Percentiles rank a stretch among this genome's conserved stretches.
Evolutionary conservation across 2,888 invertebrate genomes (phyloP).

Genomic region (Eilema griseolum): DNA sequence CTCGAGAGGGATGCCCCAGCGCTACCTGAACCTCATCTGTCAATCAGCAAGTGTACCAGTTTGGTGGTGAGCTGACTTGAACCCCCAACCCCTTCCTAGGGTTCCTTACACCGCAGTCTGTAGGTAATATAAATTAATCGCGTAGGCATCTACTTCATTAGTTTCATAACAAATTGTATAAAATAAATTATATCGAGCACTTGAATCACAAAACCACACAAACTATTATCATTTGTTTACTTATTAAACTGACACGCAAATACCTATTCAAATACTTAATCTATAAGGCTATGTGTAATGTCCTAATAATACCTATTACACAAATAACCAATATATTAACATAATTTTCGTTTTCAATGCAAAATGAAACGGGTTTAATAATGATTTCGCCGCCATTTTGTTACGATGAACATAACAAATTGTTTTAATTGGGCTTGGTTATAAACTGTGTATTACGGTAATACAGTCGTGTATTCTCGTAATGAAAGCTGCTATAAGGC

Average conservation of each 20-base stretch:
- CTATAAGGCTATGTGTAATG: neutral
- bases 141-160: too few species aligned
- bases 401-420: neutral
- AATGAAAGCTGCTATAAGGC: neutral
- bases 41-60: too few species aligned
- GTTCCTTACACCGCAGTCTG: too few species aligned
- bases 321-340: neutral
- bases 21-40: too few species aligned
- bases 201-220: conserved; percentile 5
- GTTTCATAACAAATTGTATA: neutral
- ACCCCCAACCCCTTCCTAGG: too few species aligned
- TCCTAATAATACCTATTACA: neutral
- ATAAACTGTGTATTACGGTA: conserved; percentile 1
- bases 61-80: too few species aligned
- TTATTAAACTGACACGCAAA: neutral
- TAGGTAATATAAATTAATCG: too few species aligned
- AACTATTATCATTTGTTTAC: neutral
- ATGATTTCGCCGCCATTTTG: neutral
- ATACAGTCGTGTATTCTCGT: neutral
- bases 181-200: neutral
- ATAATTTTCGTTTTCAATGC: neutral
- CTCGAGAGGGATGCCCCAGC: too few species aligned
- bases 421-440: neutral
- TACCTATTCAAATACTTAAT: neutral
- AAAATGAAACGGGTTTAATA: neutral